phyloP scores from a whole-genome alignment of 2,797 vertebrate genomes.

The Xyrichtys novacula region DNA sequence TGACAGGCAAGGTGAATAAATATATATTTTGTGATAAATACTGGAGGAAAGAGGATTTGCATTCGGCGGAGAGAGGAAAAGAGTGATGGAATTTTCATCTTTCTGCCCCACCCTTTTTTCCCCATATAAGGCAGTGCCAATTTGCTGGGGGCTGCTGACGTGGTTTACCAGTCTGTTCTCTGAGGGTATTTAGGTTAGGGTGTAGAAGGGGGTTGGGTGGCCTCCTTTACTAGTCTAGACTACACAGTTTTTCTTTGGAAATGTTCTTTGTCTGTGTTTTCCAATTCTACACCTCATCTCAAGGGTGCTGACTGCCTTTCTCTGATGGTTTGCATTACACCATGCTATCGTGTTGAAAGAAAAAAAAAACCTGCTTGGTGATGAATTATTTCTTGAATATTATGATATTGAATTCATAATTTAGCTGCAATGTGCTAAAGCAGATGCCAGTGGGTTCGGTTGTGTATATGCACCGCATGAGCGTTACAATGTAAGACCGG shows the following conservation, averaged over 20 bases:
- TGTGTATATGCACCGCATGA: conserved; percentile 6
- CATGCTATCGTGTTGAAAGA: not conserved
- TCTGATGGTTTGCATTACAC: conserved; percentile 4
- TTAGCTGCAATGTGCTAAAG: conserved; percentile 21
- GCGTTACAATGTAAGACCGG: conserved; percentile 32
- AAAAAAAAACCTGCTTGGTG: not conserved
- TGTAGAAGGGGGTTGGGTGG: conserved; percentile 48
- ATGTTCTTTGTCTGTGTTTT: conserved; percentile 48
- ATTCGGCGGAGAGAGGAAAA: conserved; percentile 37
- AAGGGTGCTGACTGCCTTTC: conserved; percentile 28
- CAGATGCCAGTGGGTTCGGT: conserved; percentile 16
- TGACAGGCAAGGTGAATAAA: conserved; percentile 50
- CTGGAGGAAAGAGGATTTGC: conserved; percentile 49
- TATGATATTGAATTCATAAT: conserved; percentile 30
- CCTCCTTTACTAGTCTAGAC: conserved; percentile 53
- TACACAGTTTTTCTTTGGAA: conserved; percentile 32
- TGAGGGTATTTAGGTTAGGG: conserved; percentile 47
- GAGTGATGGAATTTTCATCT: conserved; percentile 66
- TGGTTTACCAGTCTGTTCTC: conserved; percentile 59
- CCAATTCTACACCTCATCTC: conserved; percentile 29
- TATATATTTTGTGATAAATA: conserved; percentile 40
- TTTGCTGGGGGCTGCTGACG: conserved; percentile 54
- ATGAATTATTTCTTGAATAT: conserved; percentile 28
- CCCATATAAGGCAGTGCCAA: conserved; percentile 51
- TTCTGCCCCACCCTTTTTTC: conserved; percentile 34